phyloP scores from a whole-genome alignment of 2,113 vertebrate genomes.

The Crotalus horridus region DNA sequence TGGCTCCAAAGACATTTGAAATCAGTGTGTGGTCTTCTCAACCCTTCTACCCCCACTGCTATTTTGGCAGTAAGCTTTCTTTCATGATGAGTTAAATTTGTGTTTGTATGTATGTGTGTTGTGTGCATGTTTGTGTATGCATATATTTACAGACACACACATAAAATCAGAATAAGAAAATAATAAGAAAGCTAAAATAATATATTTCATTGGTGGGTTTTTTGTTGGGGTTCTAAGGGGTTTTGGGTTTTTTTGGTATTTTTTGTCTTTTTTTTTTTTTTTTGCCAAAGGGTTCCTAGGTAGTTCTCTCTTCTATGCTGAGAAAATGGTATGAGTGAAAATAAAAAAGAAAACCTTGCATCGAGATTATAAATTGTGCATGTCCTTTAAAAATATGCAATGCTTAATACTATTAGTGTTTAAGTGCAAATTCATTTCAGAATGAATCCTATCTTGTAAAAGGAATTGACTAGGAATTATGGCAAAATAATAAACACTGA shows the following conservation, averaged over 20 bases:
- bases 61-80: slow-evolving; percentile 57
- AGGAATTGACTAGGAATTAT: slow-evolving; percentile 56
- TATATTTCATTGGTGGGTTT: slow-evolving; percentile 49
- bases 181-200: slow-evolving; percentile 39
- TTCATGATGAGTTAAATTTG: slow-evolving; percentile 47
- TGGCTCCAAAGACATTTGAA: slow-evolving; percentile 32
- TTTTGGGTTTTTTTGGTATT: slow-evolving; percentile 13
- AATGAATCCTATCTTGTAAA: slow-evolving; percentile 60
- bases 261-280: background rate
- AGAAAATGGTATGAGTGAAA: slow-evolving; percentile 42
- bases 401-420: slow-evolving; percentile 45
- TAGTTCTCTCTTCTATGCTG: slow-evolving; percentile 31
- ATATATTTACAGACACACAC: background rate
- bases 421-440: slow-evolving; percentile 57
- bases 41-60: slow-evolving; percentile 14
- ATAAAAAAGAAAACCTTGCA: slow-evolving; percentile 50
- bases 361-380: slow-evolving; percentile 60
- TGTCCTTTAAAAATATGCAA: slow-evolving; percentile 59
- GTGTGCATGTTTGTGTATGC: slow-evolving; percentile 18
- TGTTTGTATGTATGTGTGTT: background rate
- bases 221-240: slow-evolving; percentile 3
- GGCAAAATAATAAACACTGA: slow-evolving; percentile 69
- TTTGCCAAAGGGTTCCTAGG: slow-evolving; percentile 38
- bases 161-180: slow-evolving; percentile 40
- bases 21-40: slow-evolving; percentile 41